Evolutionary conservation across 2,113 vertebrate genomes (phyloP), one percentile per base, ranked within the genome.

Genomic region (Anguilla rostrata): DNA sequence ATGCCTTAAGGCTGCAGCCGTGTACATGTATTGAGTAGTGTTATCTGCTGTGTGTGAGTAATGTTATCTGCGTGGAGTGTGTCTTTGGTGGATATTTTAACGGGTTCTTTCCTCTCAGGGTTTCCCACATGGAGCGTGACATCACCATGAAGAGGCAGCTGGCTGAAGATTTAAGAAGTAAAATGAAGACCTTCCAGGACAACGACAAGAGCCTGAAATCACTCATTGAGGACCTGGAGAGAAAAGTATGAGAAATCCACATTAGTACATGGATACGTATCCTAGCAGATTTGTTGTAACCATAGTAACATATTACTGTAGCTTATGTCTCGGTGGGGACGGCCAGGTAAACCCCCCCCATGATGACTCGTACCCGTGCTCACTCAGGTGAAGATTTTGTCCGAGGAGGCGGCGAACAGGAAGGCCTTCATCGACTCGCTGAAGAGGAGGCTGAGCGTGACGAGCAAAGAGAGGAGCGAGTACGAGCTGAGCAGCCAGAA

Each of bases 81-180:
- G 2, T 66, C 60, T 26, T 26, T 66, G 60, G 22, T 66, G 60
- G 7, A 20, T 66, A 20, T 5, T 26, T 20, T 22, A 26, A 20
- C 34, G 22, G 60, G 18, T 20, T 66, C 4, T 56, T 14, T 57
- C 11, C 11, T 29, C 60, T n/a, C 22, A 85, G 97, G 93, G 80
- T 94, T 75, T 95, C 94, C 91, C 94, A 94, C 83, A 82, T 95
- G 85, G 97, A 98, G 90, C 96, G 97, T 63, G 95, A 98, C 66
- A 87, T 97, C 89, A 93, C n/a, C 87, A 97, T 97, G 96, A 99
- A 99, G 94, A 96, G 96, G 90, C 96, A 97, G 92, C 93, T 99
- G 86, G 95, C 97, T 92, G 97, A 98, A 84, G 96, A 98, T 87
- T 93, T 98, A 92, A 96, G 92, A 90, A 97, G 95, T 29, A 94